These are phyloP conservation scores for Channallabes apus DNA, from an alignment of 2,797 vertebrate genomes.

Conservation along the genomic window DNA sequence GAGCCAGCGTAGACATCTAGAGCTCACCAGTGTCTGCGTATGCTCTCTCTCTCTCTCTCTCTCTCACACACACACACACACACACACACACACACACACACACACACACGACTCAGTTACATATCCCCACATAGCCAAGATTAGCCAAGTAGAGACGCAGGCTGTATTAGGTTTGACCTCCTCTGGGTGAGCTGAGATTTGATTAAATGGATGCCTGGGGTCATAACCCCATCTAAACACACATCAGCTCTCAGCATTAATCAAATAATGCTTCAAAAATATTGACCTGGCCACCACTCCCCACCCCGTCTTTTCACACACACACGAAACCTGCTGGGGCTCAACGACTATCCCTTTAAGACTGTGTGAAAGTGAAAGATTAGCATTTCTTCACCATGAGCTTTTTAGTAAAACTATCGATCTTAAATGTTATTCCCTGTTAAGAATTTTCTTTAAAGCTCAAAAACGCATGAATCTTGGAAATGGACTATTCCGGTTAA, in stretches of 20 bases:
- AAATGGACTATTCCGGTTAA: not conserved
- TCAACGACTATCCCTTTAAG: conserved; percentile 56
- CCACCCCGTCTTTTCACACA: conserved; percentile 52
- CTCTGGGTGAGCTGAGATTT: conserved; percentile 80
- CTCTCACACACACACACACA: not conserved
- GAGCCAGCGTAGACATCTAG: conserved; percentile 11
- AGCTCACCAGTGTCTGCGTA: conserved; percentile 8
- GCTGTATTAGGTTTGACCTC: conserved; percentile 64
- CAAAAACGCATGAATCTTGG: not conserved
- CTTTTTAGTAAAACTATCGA: not conserved
- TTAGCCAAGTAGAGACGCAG: conserved; percentile 36
- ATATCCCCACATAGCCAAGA: not conserved
- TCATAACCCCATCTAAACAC: conserved; percentile 83
- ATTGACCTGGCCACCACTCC: conserved; percentile 74
- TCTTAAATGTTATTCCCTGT: not conserved
- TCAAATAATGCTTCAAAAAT: conserved; percentile 78
- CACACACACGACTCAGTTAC: conserved; percentile 2
- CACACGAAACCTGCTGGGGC: conserved; percentile 51
- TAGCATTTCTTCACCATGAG: not conserved
- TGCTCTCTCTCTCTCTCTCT: not conserved
- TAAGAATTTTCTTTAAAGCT: not conserved
- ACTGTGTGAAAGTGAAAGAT: not conserved
- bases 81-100: not conserved
- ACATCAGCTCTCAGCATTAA: conserved; percentile 83
- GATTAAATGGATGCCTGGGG: conserved; percentile 87